These are phyloP conservation scores for Lasioglossum oenotherae DNA, from an alignment of 2,888 invertebrate species.

Conservation along the genomic window DNA sequence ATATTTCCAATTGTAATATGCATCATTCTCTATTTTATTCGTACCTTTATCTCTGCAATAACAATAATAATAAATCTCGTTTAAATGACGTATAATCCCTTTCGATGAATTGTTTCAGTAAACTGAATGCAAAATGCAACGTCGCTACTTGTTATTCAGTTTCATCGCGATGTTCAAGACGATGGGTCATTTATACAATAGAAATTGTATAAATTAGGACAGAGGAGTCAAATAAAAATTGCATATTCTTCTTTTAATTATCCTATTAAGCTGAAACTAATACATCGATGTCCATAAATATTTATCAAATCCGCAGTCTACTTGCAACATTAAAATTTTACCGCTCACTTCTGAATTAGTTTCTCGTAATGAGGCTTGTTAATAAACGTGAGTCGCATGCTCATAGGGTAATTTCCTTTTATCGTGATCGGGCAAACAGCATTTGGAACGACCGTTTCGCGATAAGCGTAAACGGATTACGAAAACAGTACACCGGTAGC, in stretches of 20 bases:
- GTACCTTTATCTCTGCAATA: background rate
- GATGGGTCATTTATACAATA: accelerated
- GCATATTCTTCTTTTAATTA: too few species aligned
- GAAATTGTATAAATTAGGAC: background rate
- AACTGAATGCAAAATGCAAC: background rate
- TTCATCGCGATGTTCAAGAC: background rate
- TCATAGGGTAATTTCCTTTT: constrained; percentile 2
- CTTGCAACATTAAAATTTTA: too few species aligned
- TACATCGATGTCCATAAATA: too few species aligned
- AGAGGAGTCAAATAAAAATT: too few species aligned
- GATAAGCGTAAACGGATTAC: constrained; percentile 37
- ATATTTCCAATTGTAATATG: background rate
- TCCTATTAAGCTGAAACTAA: too few species aligned
- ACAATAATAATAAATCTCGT: background rate
- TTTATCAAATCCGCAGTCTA: too few species aligned
- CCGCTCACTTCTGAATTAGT: background rate
- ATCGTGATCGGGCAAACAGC: constrained; percentile 4
- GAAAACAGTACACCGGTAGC: constrained; percentile 3
- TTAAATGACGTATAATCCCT: background rate
- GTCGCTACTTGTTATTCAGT: background rate
- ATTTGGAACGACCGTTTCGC: background rate
- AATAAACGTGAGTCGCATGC: background rate
- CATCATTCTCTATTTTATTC: background rate
- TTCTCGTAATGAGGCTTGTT: too few species aligned
- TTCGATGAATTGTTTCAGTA: background rate